Base-by-base conservation (phyloP, 2,888 invertebrate genomes). In the Drosophila borborema region DNA sequence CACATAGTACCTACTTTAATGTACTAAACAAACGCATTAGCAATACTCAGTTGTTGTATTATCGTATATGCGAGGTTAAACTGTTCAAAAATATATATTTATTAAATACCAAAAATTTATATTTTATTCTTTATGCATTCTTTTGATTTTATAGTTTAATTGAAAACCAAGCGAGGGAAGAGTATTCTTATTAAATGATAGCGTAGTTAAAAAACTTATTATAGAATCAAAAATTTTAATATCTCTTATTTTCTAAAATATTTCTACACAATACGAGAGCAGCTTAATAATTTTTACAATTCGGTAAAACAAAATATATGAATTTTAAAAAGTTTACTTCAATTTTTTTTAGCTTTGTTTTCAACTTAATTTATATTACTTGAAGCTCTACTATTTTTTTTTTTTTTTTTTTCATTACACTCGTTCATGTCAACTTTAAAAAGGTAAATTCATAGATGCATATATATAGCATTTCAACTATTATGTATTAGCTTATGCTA, bases 1-100 rank as follows among this genome's bases (percentile, higher is more conserved):
- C 40, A 68, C 68, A 60, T 43, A 68, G 68, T 70, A 70, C 69
- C 69, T 69, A 51, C 51, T 36, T 36, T 7, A 68, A 18, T 31
- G 45, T 55, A 58, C 12, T 36, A 54, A 18, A 34, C n/a, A 28
- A 36, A 36, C 40, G 28, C 45, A 48, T 54, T 31, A 3, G 38
- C 34, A 67, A 67, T 56, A 64, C 55, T 56, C 55, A 67, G 12
- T 56, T 67, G 41, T 28, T 56, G 54, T 54, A 54, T 54, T 36
- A 43, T 49, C 18, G 34, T 43, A 16, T n/a, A 56, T 20, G 7
- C 18, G 18, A 34, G 18, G n/a, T 20, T 20, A 14, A 20, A 51
- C 2, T 18, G 34, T 20, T 51, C 7, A 18, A 51, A 51, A 51
- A 51, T 12, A 51, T 51, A 49, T 49, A 49, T 49, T 49, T n/a